Conservation (phyloP, 1,140 invertebrate genomes). For the Oncopodura yosiiana region DNA sequence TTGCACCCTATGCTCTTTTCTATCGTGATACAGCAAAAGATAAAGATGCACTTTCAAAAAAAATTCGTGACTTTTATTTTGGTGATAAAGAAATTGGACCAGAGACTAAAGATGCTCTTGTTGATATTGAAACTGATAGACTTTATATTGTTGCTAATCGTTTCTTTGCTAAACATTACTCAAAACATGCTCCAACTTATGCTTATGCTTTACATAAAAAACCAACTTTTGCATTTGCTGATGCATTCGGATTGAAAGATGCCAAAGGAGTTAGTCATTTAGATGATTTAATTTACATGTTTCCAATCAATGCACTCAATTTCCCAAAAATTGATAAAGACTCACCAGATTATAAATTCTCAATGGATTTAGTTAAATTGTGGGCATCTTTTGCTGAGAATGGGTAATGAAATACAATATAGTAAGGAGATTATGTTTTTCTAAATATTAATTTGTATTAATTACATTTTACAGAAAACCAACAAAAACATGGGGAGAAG, state of each 20-base stretch:
- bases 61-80: constrained; percentile 18
- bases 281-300: constrained; percentile 15
- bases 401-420: constrained; percentile 16
- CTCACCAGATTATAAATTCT: constrained; percentile 13
- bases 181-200: constrained; percentile 15
- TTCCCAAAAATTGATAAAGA: constrained; percentile 24
- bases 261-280: constrained; percentile 12
- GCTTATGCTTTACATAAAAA: not conserved
- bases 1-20: constrained; percentile 4
- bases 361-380: constrained; percentile 15
- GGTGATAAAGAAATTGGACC: not conserved
- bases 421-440: not conserved
- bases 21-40: not conserved
- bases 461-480: constrained; percentile 19
- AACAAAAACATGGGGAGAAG: constrained; percentile 21
- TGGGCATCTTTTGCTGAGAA: constrained; percentile 22
- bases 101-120: not conserved
- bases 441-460: not conserved
- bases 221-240: not conserved
- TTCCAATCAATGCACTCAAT: not conserved
- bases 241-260: constrained; percentile 2
- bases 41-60: constrained; percentile 1
- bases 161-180: constrained; percentile 10
- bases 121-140: not conserved
- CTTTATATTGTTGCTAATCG: not conserved